Evolutionary conservation across 2,888 invertebrate species (phyloP).

Genomic region (Trissolcus japonicus): DNA sequence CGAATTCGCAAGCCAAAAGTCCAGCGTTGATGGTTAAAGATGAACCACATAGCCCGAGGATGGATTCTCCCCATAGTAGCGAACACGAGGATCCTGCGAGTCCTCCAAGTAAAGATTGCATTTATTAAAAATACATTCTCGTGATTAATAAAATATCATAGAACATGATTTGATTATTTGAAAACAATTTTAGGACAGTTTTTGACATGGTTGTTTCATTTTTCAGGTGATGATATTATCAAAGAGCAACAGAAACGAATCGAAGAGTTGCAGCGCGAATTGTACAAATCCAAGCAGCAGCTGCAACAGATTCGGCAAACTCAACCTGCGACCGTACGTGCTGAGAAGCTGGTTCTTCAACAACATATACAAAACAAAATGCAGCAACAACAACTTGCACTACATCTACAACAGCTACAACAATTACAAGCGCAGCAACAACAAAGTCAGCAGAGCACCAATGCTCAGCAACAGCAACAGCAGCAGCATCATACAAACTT

Average conservation of each 20-base stretch:
- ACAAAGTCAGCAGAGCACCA: constrained; percentile 79
- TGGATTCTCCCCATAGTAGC: constrained; percentile 72
- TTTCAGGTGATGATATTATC: constrained; percentile 84
- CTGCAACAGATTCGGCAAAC: constrained; percentile 83
- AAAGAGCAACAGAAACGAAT: constrained; percentile 91
- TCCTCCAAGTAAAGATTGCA: constrained; percentile 73
- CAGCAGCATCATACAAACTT: constrained; percentile 72
- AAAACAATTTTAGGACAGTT: constrained; percentile 8
- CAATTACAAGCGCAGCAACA: constrained; percentile 80
- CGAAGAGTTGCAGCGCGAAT: constrained; percentile 89
- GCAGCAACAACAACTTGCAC: constrained; percentile 79
- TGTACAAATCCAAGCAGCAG: constrained; percentile 87
- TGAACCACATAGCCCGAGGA: constrained; percentile 72
- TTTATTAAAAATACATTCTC: neutral
- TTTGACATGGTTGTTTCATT: constrained; percentile 32
- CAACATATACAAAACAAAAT: constrained; percentile 85
- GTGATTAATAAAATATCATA: neutral
- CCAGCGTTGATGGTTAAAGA: constrained; percentile 71
- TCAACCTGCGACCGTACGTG: constrained; percentile 79
- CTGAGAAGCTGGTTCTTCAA: constrained; percentile 79
- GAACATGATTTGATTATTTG: neutral
- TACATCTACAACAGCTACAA: constrained; percentile 80
- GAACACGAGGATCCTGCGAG: constrained; percentile 77
- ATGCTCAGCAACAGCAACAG: constrained; percentile 77
- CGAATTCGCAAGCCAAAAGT: constrained; percentile 71